A percentile compares a stretch with the other conserved stretches of the same genome.
These are phyloP conservation scores for Dolichoris vasculosae DNA, from an alignment of 1,140 invertebrate species.

Conservation along the genomic window DNA sequence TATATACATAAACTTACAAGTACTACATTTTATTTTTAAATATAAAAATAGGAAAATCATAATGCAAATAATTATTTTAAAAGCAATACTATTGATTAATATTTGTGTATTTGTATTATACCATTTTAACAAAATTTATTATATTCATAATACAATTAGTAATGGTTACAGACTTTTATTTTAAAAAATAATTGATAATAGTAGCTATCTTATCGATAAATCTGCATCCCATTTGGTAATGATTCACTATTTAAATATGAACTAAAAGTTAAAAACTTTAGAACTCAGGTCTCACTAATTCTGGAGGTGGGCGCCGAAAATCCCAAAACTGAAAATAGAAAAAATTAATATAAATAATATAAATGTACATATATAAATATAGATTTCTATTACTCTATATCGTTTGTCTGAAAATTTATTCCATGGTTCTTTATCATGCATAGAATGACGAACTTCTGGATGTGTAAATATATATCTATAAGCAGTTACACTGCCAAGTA, in stretches of 20 bases:
- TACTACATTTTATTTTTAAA: neutral
- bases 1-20: neutral
- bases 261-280: neutral
- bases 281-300: constrained; percentile 19
- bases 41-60: no score
- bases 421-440: no score
- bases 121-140: neutral
- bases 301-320: no score
- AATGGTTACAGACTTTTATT: neutral
- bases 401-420: constrained; percentile 85
- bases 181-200: constrained; percentile 15
- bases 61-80: no score
- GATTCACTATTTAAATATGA: constrained; percentile 73
- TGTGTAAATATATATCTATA: no score
- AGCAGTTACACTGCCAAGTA: constrained; percentile 78
- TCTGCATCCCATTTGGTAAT: constrained; percentile 79
- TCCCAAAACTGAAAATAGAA: constrained; percentile 69
- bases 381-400: constrained; percentile 85
- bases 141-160: neutral
- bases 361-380: neutral
- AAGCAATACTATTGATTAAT: no score
- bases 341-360: constrained; percentile 21
- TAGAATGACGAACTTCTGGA: no score
- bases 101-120: constrained; percentile 15
- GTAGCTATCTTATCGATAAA: constrained; percentile 62